Base-by-base conservation (phyloP, 2,113 vertebrate species). In the Epinephelus moara region DNA sequence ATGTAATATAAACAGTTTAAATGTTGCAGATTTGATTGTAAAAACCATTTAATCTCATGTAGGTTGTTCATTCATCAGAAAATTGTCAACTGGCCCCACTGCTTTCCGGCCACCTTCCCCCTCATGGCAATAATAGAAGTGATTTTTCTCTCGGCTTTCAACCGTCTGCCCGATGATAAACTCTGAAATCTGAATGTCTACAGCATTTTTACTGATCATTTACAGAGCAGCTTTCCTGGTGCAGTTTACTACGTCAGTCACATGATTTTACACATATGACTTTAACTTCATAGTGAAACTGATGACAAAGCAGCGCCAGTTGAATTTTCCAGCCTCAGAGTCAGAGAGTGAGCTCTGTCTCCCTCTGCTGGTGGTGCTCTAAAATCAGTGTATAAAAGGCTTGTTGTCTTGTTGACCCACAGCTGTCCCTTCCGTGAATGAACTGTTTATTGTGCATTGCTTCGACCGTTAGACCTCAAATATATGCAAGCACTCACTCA, bases 361-460 rank as follows among this genome's bases (percentile, higher is more conserved):
- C 88, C 90, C 88, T 1, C 90, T 93, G 85, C 63, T 87, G 88
- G 79, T 6, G 2, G 15, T 0, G 42, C 27, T 55, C 56, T 19
- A 11, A 9, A 4, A 4, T 11, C 12, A 0, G 17, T 4, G 25
- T 2, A 82, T 75, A 2, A 81, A 77, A 71, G 76, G 14, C 4
- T 1, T 25, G 37, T 80, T 82, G 78, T 81, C n/a, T 10, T 23
- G 49, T 63, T 64, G 70, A 50, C 4, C 64, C 33, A 8, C 90
- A 90, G 88, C 81, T 91, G 89, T 23, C 45, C 81, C 30, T 80
- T 15, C 56, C 30, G 12, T 68, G 52, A 81, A 86, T 86, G 60
- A 76, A 49, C 33, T 23, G 49, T 50, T 80, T 66, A 85, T 84
- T 75, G 82, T 83, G 74, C 59, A 0, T 3, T 14, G 12, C 5